A percentile compares a stretch with the other conserved stretches of the same genome.
phyloP scores from a whole-genome alignment of 1,140 invertebrate species.

The Zaprionus vittiger region DNA sequence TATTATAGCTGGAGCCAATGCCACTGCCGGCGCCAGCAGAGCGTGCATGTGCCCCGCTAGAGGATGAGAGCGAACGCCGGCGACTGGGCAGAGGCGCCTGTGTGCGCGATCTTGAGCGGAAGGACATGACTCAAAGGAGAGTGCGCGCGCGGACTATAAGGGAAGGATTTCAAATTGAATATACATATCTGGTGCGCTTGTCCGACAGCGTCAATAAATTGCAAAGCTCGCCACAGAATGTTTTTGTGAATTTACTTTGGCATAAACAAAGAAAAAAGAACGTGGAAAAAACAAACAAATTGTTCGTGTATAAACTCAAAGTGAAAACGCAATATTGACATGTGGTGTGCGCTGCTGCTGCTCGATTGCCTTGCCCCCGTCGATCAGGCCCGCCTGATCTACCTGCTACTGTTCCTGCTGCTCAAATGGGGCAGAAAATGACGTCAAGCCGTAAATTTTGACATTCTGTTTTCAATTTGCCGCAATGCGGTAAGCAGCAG shows the following conservation, averaged over 20 bases:
- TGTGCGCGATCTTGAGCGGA: conserved; percentile 81
- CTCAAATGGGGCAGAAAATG: conserved; percentile 42
- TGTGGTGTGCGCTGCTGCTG: conserved; percentile 48
- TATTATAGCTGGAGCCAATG: conserved; percentile 49
- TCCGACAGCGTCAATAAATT: conserved; percentile 55
- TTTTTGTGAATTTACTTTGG: conserved; percentile 61
- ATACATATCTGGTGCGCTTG: not conserved
- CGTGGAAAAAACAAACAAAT: conserved; percentile 65
- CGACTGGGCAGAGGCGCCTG: conserved; percentile 73
- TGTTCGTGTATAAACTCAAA: conserved; percentile 33
- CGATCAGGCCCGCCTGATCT: not conserved
- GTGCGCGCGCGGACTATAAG: conserved; percentile 12
- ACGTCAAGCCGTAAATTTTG: conserved; percentile 80
- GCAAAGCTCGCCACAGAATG: conserved; percentile 55
- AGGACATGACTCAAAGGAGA: conserved; percentile 69
- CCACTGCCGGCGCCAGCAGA: conserved; percentile 26
- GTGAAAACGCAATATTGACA: conserved; percentile 77
- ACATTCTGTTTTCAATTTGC: conserved; percentile 62
- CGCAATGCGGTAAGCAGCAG: conserved; percentile 44
- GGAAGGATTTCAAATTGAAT: not conserved
- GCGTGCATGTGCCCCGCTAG: conserved; percentile 57
- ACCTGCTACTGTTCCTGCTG: not conserved
- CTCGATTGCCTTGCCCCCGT: conserved; percentile 6
- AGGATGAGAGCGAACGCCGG: conserved; percentile 76
- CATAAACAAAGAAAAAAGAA: conserved; percentile 75